Conservation (phyloP, 2,797 vertebrate genomes). For the Lindbergichthys nudifrons region DNA sequence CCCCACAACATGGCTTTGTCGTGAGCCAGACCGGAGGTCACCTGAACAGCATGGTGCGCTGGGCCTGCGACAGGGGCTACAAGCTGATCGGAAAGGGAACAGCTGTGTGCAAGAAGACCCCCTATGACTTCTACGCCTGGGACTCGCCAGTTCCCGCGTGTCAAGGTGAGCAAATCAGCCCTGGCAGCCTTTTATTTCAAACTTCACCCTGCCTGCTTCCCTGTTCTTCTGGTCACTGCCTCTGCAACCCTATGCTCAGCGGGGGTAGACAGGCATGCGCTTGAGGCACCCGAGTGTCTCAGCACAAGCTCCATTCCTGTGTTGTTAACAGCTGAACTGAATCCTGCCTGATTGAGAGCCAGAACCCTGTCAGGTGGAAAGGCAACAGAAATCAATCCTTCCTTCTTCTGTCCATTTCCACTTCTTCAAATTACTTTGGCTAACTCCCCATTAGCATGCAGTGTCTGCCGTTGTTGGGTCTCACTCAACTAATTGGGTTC, state of each 20-base stretch:
- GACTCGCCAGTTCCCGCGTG: slow-evolving; percentile 95
- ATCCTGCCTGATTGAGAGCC: slow-evolving; percentile 62
- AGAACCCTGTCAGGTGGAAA: slow-evolving; percentile 69
- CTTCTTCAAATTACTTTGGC: slow-evolving; percentile 73
- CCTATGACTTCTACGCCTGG: slow-evolving; percentile 92
- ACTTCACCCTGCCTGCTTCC: slow-evolving; percentile 33
- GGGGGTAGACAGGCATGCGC: slow-evolving; percentile 43
- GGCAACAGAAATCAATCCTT: slow-evolving; percentile 76
- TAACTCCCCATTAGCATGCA: slow-evolving; percentile 71
- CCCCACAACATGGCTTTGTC: slow-evolving; percentile 96
- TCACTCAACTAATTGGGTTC: slow-evolving; percentile 67
- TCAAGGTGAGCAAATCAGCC: slow-evolving; percentile 88
- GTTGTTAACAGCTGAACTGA: slow-evolving; percentile 57
- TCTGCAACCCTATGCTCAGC: slow-evolving; percentile 40
- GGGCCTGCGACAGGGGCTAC: slow-evolving; percentile 97
- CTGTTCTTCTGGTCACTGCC: slow-evolving; percentile 62
- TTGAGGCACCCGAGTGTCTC: slow-evolving; percentile 42
- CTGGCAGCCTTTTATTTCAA: slow-evolving; percentile 56
- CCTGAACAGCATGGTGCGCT: slow-evolving; percentile 95
- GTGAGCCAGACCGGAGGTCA: slow-evolving; percentile 97
- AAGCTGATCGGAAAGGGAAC: slow-evolving; percentile 93
- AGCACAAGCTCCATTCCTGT: slow-evolving; percentile 29
- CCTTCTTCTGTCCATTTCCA: slow-evolving; percentile 72
- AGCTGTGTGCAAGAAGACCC: slow-evolving; percentile 92
- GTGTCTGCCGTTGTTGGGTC: slow-evolving; percentile 49